These are phyloP conservation scores for Drepanosiphum platanoidis DNA, from an alignment of 2,888 invertebrate species.

Conservation along the genomic window DNA sequence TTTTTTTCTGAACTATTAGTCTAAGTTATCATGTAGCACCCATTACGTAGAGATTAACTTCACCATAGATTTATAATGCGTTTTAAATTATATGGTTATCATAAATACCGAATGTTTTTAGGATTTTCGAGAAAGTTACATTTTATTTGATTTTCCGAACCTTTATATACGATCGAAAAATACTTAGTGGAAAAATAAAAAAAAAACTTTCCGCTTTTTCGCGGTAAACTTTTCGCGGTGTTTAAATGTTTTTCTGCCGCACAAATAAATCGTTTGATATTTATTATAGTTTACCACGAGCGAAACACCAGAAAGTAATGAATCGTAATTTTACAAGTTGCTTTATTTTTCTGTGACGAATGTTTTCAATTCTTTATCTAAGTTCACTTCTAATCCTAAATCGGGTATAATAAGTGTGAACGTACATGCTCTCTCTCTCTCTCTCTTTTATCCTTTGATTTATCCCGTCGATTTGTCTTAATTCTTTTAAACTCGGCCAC, in stretches of 20 bases:
- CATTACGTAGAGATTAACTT: no score
- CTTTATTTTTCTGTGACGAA: conserved; percentile 10
- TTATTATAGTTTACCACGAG: neutral
- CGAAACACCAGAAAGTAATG: neutral
- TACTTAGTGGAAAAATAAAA: no score
- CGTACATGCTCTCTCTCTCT: no score
- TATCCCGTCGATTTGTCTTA: conserved; percentile 6
- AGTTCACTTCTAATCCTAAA: conserved; percentile 21
- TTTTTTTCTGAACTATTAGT: no score
- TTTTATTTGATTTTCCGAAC: neutral
- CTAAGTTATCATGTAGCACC: no score
- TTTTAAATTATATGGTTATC: no score
- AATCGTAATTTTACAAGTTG: conserved; percentile 25
- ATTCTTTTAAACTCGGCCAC: neutral
- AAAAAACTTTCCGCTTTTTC: neutral
- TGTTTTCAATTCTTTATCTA: conserved; percentile 19
- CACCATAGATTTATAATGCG: no score
- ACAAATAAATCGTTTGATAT: conserved; percentile 15
- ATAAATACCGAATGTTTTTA: no score
- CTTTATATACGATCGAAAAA: neutral
- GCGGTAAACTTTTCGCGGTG: neutral
- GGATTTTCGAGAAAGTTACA: neutral
- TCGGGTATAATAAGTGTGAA: neutral
- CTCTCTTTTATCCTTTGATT: conserved; percentile 16
- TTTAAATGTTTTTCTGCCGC: neutral